Evolutionary conservation across 1,140 invertebrate species (phyloP), one percentile per base, ranked within the genome.

Genomic region (Drosophila elegans): DNA sequence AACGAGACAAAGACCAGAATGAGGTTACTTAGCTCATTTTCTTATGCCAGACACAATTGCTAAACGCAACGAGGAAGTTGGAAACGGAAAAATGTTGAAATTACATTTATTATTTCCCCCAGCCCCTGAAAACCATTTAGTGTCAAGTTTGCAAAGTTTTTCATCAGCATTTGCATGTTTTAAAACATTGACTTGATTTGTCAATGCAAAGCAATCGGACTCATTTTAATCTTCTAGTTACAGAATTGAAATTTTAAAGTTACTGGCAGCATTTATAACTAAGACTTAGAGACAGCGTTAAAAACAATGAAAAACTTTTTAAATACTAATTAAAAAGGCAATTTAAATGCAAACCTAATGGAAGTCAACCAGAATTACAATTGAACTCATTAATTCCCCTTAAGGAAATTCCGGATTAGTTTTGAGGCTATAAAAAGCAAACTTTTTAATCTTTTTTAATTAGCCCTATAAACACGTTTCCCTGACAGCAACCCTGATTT

Each of bases 301-400:
- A 32, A 32, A 41, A 51, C n/a, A 42, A 1, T 39, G 21, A 12
- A 60, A 73, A 82, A 80, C 54, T 80, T 82, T 74, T 69, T 53
- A 74, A 60, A 69, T 16, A 16, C 25, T 80, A 80, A 82, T 82
- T 82, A 74, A 78, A 78, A 78, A 78, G 42, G 32, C 60, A 80
- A 78, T 82, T 82, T 82, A 80, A 69, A 74, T 82, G 80, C 80
- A 78, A 74, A 71, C 74, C 77, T 78, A 56, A 64, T 66, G 55
- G 54, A 13, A 34, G 7, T 48, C 5, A 25, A 25, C 25, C 36
- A 60, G 67, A 68, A 46, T 61, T 68, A 32, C 29, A 77, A 74
- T 51, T 77, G 63, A 69, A 77, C 69, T 45, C 4, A 66, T 62
- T 32, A 13, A 32, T 27, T 27, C 5, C 5, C 4, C 5, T 27